A percentile compares a stretch with the other conserved stretches of the same genome.
Conservation (phyloP, 2,113 vertebrate species). For the Polypterus senegalus region DNA sequence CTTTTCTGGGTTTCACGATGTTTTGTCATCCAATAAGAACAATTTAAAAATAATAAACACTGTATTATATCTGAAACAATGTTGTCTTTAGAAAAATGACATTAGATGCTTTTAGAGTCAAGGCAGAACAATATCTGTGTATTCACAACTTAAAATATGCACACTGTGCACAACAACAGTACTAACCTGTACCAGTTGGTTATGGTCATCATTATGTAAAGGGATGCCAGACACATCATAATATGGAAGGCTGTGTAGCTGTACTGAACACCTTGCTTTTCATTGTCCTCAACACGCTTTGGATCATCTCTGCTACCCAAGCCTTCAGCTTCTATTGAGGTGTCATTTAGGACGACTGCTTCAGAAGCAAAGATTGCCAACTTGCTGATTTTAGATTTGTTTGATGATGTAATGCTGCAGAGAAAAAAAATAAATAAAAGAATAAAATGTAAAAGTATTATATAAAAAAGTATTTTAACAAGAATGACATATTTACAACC, state of each 20-base stretch:
- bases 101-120: background rate
- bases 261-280: slow-evolving; percentile 76
- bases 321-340: background rate
- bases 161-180: no score
- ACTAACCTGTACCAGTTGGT: slow-evolving; percentile 93
- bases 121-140: background rate
- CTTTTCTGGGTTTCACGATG: no score
- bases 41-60: no score
- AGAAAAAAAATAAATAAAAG: background rate
- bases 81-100: background rate
- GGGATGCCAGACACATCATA: slow-evolving; percentile 78
- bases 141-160: no score
- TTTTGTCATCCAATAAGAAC: no score
- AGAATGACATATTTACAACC: no score
- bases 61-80: background rate
- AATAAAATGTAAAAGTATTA: background rate
- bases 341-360: slow-evolving; percentile 56
- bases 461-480: no score
- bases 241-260: slow-evolving; percentile 81
- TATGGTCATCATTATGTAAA: slow-evolving; percentile 96
- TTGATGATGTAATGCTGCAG: slow-evolving; percentile 78
- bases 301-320: slow-evolving; percentile 29
- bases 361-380: slow-evolving; percentile 71
- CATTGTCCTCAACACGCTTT: slow-evolving; percentile 64
- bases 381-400: slow-evolving; percentile 82